Evolutionary conservation across 2,888 invertebrate species (phyloP).

Genomic region (Punctoribates punctum): DNA sequence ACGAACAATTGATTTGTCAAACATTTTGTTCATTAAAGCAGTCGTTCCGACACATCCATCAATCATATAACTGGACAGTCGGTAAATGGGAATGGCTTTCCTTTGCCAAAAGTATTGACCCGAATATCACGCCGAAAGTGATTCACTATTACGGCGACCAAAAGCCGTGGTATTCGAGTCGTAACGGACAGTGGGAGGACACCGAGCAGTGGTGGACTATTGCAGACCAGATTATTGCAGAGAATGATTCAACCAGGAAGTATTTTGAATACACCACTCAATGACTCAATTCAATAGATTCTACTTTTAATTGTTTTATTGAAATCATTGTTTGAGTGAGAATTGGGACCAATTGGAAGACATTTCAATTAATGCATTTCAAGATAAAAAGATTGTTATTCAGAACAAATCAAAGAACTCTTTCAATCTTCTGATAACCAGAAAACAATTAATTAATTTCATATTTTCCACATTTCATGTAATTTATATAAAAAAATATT

Average conservation of each 20-base stretch:
- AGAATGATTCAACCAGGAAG: neutral
- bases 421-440: too few relatives aligned
- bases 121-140: neutral
- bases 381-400: too few relatives aligned
- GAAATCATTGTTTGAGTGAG: too few relatives aligned
- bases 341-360: too few relatives aligned
- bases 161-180: conserved; percentile 34
- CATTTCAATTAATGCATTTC: too few relatives aligned
- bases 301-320: too few relatives aligned
- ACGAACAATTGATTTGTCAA: conserved; percentile 21
- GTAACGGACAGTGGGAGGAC: conserved; percentile 11
- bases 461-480: too few relatives aligned
- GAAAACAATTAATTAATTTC: too few relatives aligned
- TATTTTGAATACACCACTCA: neutral
- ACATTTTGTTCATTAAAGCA: neutral
- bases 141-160: conserved; percentile 28
- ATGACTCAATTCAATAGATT: too few relatives aligned
- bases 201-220: neutral
- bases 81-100: conserved; percentile 27
- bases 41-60: conserved; percentile 20
- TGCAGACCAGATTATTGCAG: conserved; percentile 3
- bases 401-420: too few relatives aligned
- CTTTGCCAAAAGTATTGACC: neutral
- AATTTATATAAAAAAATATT: too few relatives aligned
- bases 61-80: conserved; percentile 16